Conservation (phyloP, 2,797 vertebrate genomes). For the Picus viridis region DNA sequence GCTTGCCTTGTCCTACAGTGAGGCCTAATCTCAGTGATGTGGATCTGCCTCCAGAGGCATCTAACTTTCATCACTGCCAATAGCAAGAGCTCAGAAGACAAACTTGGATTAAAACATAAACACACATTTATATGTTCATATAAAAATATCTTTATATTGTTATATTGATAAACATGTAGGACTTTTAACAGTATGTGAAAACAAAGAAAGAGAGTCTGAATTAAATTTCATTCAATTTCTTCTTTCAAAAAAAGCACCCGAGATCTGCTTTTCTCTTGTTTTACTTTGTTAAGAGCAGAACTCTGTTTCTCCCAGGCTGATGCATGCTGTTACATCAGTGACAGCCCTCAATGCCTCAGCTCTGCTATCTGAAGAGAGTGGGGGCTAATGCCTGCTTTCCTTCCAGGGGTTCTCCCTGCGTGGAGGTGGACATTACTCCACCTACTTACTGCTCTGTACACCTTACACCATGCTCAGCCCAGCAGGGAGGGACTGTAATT, state of each 20-base stretch:
- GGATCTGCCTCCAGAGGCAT: not conserved
- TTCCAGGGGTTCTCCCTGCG: not conserved
- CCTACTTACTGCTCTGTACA: too few relatives aligned
- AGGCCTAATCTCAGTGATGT: not conserved
- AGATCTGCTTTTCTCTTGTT: not conserved
- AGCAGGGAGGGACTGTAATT: not conserved
- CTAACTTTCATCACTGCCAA: not conserved
- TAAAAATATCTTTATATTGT: not conserved
- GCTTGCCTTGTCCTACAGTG: accelerated
- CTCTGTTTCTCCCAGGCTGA: not conserved
- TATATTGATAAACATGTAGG: not conserved
- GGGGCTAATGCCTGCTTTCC: not conserved
- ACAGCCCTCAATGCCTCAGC: not conserved
- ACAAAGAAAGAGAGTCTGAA: not conserved
- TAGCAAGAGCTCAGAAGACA: not conserved
- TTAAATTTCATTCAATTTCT: not conserved
- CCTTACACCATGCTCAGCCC: not conserved
- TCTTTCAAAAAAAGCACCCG: not conserved
- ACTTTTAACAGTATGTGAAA: not conserved
- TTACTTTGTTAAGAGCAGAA: not conserved
- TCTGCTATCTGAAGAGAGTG: not conserved
- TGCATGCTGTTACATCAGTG: not conserved
- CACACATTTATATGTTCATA: too few relatives aligned
- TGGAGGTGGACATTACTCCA: not conserved
- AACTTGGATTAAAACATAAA: not conserved